phyloP scores from a whole-genome alignment of 2,888 invertebrate species.

The Argynnis bischoffii region DNA sequence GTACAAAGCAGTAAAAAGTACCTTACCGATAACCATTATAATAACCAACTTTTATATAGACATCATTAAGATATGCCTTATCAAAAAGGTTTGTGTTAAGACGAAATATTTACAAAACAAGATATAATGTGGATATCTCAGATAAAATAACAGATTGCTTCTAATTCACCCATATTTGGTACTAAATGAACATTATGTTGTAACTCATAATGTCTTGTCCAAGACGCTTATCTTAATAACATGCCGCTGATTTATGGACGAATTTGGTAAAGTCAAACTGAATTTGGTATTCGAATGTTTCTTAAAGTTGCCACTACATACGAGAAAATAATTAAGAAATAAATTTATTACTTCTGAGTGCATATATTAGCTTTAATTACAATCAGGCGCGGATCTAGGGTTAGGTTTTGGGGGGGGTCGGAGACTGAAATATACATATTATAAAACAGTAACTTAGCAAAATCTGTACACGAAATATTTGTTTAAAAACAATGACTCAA shows the following conservation, averaged over 20 bases:
- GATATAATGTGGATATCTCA: constrained; percentile 42
- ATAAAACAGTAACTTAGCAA: too few relatives aligned
- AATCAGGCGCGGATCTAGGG: too few relatives aligned
- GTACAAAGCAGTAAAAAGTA: constrained; percentile 58
- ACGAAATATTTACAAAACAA: constrained; percentile 63
- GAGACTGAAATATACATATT: too few relatives aligned
- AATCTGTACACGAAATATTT: too few relatives aligned
- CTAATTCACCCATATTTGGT: constrained; percentile 67
- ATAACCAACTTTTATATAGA: constrained; percentile 44
- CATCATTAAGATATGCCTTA: constrained; percentile 41
- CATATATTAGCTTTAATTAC: not conserved
- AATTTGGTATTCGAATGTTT: constrained; percentile 27
- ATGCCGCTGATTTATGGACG: constrained; percentile 47
- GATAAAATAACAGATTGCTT: constrained; percentile 64
- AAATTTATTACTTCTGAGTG: not conserved
- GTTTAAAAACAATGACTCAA: too few relatives aligned
- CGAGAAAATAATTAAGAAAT: constrained; percentile 10
- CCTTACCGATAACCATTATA: constrained; percentile 65
- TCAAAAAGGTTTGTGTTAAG: constrained; percentile 55
- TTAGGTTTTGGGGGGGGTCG: too few relatives aligned
- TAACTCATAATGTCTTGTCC: constrained; percentile 45
- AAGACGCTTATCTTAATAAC: constrained; percentile 68
- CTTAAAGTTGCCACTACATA: constrained; percentile 4
- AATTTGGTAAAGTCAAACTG: constrained; percentile 33
- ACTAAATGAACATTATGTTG: constrained; percentile 61